Evolutionary conservation across 2,797 vertebrate genomes (phyloP).

Genomic region (Sphenopsis melanotis): DNA sequence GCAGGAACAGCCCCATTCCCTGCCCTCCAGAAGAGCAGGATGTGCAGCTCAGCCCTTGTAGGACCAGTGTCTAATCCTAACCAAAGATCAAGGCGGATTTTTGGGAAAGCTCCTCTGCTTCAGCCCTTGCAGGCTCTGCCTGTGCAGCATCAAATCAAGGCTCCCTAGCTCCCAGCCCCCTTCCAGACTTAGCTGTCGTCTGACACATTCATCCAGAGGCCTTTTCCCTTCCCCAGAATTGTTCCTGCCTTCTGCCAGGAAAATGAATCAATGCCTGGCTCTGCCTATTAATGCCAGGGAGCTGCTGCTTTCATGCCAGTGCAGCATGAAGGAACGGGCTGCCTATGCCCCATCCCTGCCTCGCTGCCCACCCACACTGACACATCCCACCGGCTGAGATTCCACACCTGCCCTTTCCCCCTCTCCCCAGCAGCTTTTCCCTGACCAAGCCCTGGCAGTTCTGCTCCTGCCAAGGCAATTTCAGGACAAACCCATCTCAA

Average conservation of each 20-base stretch:
- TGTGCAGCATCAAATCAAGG: neutral
- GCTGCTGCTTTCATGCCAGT: neutral
- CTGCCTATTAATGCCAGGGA: neutral
- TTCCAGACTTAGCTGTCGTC: neutral
- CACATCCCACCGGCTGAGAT: neutral
- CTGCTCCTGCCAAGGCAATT: neutral
- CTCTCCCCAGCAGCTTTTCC: neutral
- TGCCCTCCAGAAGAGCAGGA: neutral
- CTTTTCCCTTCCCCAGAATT: neutral
- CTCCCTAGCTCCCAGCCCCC: neutral
- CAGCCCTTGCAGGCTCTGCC: neutral
- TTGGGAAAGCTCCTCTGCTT: neutral
- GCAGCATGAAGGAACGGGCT: neutral
- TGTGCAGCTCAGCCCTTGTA: neutral
- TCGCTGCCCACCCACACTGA: rapidly evolving
- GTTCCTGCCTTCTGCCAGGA: constrained; percentile 8
- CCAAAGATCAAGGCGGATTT: neutral
- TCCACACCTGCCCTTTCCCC: neutral
- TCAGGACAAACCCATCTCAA: neutral
- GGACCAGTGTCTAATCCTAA: neutral
- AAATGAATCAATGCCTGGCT: neutral
- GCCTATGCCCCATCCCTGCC: neutral
- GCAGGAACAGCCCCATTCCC: neutral
- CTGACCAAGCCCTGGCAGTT: neutral
- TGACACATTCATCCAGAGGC: neutral